Conservation (phyloP, 2,888 invertebrate species). For the Amphiduros pacificus region DNA sequence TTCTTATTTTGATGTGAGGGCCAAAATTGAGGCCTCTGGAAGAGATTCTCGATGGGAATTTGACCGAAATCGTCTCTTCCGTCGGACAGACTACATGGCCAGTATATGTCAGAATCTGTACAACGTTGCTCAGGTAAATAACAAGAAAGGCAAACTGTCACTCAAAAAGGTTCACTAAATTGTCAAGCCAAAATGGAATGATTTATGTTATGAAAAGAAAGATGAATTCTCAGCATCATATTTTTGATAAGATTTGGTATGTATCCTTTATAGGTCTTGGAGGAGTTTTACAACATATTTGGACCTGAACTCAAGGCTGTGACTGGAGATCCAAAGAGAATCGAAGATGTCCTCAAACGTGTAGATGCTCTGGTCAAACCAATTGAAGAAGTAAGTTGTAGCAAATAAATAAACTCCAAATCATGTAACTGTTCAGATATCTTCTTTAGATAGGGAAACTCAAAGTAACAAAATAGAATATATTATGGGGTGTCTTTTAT, state of each 20-base stretch:
- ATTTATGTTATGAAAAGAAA: too few relatives aligned
- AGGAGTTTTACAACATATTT: slow-evolving; percentile 88
- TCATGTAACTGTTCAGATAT: too few relatives aligned
- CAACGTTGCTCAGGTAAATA: slow-evolving; percentile 72
- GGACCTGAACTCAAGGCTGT: slow-evolving; percentile 84
- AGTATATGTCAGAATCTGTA: slow-evolving; percentile 78
- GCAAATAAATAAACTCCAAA: too few relatives aligned
- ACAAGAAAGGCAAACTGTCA: too few relatives aligned
- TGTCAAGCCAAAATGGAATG: too few relatives aligned
- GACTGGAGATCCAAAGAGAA: slow-evolving; percentile 82
- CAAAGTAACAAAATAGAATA: background rate
- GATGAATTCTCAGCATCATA: too few relatives aligned
- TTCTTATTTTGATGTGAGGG: slow-evolving; percentile 62
- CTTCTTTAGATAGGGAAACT: too few relatives aligned
- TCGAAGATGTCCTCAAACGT: slow-evolving; percentile 80
- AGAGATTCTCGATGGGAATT: slow-evolving; percentile 90
- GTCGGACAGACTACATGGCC: slow-evolving; percentile 82
- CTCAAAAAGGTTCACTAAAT: too few relatives aligned
- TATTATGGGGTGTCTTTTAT: too few relatives aligned
- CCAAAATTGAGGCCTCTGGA: slow-evolving; percentile 83
- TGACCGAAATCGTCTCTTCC: slow-evolving; percentile 78
- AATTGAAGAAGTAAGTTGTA: slow-evolving; percentile 53
- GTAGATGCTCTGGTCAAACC: slow-evolving; percentile 78
- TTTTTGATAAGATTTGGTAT: too few relatives aligned
- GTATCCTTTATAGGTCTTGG: slow-evolving; percentile 67